Evolutionary conservation across 2,888 invertebrate genomes (phyloP), one percentile per base, ranked within the genome.

Genomic region (Megamerina dolium): DNA sequence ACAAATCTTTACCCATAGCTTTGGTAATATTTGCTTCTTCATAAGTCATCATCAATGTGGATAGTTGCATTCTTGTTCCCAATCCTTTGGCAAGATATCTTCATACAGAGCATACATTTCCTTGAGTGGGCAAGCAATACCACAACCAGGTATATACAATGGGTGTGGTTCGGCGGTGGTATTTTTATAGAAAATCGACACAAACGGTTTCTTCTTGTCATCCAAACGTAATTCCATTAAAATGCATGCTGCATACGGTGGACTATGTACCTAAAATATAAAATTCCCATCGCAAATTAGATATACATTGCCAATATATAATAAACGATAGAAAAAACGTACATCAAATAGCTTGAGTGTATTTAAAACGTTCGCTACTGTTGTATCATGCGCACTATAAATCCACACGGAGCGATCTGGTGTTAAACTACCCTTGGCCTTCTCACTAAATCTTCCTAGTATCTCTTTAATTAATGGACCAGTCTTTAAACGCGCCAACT

Each of bases 381-480:
- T 91, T 1, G 82, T 77, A 63, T 93, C 92, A 58, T 93, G 92
- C 0, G 75, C 88, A 48, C 88, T 88, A 59, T 85, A 88, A 37
- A 90, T 74, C 60, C 80, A 77, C 30, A 89, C 51, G 52, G 82
- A 83, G 16, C 78, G 73, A 51, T 77, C 61, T 1, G 75, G 74
- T 10, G 59, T 60, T 43, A 79, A 58, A 26, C 60, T 60, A 2
- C 68, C 63, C 3, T 64, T 58, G 0, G 70, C 60, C 43, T 76
- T 78, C 1, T 74, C 62, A 0, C 66, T 58, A 73, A 89, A 83
- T 44, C 83, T 77, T 0, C 75, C 54, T 0, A 82, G 64, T 39
- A 91, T 81, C 54, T 85, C 79, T 54, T 82, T 78, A 4, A 91
- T 66, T n/a, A 91, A 60, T 0, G 81, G 81, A 0, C 83, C 83